These are phyloP conservation scores for Dinocampus coccinellae DNA, from an alignment of 2,888 invertebrate genomes.

Conservation along the genomic window DNA sequence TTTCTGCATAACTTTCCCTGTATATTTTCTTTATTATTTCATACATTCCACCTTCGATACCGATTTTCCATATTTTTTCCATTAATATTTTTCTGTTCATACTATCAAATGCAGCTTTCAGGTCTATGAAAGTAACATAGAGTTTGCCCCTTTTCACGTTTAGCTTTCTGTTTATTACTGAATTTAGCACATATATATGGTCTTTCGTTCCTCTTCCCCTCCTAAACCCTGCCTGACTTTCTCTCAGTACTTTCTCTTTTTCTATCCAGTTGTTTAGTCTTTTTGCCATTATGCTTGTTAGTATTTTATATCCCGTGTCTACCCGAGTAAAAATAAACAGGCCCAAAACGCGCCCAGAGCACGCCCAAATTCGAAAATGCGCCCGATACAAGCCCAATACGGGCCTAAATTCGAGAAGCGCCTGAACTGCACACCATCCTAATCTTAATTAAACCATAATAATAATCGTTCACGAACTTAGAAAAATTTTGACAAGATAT, in stretches of 20 bases:
- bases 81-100: conserved; percentile 28
- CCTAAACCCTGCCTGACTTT: conserved; percentile 39
- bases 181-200: conserved; percentile 33
- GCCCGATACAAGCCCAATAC: too few relatives aligned
- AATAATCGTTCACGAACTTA: too few relatives aligned
- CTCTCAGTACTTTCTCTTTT: conserved; percentile 14
- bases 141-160: conserved; percentile 13
- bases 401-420: too few relatives aligned
- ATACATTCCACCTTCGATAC: neutral
- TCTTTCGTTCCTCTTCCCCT: conserved; percentile 35
- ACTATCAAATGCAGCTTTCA: conserved; percentile 40
- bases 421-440: too few relatives aligned
- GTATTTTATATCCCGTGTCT: conserved; percentile 25
- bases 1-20: neutral
- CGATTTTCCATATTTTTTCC: conserved; percentile 11
- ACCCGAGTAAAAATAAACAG: conserved; percentile 4
- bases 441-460: too few relatives aligned
- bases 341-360: too few relatives aligned
- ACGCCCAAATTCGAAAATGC: too few relatives aligned
- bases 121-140: conserved; percentile 32
- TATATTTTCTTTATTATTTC: neutral
- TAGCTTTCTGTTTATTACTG: conserved; percentile 14
- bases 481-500: too few relatives aligned
- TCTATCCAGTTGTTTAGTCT: conserved; percentile 27
- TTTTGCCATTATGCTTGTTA: neutral